Conservation (phyloP, 2,113 vertebrate species). For the Semnornis frantzii region DNA sequence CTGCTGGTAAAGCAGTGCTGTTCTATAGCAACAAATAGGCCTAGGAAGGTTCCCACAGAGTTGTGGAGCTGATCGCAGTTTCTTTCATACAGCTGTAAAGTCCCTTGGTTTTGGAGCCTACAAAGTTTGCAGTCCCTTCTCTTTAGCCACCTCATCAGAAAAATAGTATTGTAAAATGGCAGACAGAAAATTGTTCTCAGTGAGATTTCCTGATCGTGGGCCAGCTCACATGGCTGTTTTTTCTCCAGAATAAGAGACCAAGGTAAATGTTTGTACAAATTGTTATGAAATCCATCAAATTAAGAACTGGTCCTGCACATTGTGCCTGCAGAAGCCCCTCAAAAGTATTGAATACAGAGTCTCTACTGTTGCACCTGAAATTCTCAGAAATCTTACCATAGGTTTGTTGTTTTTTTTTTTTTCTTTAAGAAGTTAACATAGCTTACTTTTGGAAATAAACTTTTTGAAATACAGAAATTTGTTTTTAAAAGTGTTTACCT, state of each 20-base stretch:
- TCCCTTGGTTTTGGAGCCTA: not conserved
- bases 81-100: not conserved
- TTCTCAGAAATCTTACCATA: not conserved
- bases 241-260: not conserved
- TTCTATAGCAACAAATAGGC: not conserved
- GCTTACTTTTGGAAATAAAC: not conserved
- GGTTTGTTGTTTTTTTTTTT: not conserved
- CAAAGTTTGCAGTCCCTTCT: not conserved
- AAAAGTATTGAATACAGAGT: not conserved
- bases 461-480: not conserved
- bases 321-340: fast-evolving
- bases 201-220: not conserved
- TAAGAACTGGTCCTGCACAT: not conserved
- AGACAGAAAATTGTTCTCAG: not conserved
- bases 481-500: not conserved
- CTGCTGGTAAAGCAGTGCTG: not conserved
- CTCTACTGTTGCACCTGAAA: not conserved
- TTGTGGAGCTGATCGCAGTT: not conserved
- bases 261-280: not conserved
- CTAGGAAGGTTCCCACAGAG: no score
- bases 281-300: not conserved
- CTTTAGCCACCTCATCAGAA: not conserved
- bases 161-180: not conserved
- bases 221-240: not conserved
- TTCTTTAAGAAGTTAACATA: not conserved